Base-by-base conservation (phyloP, 2,888 invertebrate genomes). In the Aphodius sticticus region DNA sequence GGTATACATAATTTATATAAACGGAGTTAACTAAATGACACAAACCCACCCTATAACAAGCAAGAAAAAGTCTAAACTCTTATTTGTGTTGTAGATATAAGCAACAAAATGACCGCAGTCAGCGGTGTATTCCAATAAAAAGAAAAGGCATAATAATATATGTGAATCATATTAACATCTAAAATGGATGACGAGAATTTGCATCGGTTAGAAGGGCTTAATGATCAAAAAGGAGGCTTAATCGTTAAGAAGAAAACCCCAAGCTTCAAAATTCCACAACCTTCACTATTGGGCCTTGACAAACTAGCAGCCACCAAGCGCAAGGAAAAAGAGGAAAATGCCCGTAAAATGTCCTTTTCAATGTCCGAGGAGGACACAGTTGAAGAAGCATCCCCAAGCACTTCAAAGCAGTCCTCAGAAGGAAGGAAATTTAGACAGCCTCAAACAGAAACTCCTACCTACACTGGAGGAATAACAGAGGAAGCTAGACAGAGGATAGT, bases 381-480 rank as follows among this genome's bases (percentile, higher is more conserved):
- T 15, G 86, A 87, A 1, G 85, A 86, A 14, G 78, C 70, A 7
- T 82, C 82, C 15, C 90, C 88, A 6, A 87, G 86, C 9, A 86
- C 84, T 85, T 82, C 83, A 36, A 90, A 89, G 81, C 81, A 79
- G 26, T 83, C 83, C 6, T 82, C 83, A 9, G 89, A 86, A 76
- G 87, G 87, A 77, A 91, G 95, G 75, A 94, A 96, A 87, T 96
- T 97, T 86, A 92, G 98, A 76, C 91, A 93, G 76, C 92, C 94
- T 12, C 93, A 94, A 84, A 95, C 95, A 85, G 98, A 99, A 90
- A 98, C 98, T 0, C 99, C 99, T 0, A 96, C 98, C 0, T 94
- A 98, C 86, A 97, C 98, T 0, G 98, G 98, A 5, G 98, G 98
- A 6, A 95, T 98, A 26, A 96, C 96, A 37, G 93, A 93, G 79